Conservation (phyloP, 2,113 vertebrate genomes). For the Phylloscopus trochilus region DNA sequence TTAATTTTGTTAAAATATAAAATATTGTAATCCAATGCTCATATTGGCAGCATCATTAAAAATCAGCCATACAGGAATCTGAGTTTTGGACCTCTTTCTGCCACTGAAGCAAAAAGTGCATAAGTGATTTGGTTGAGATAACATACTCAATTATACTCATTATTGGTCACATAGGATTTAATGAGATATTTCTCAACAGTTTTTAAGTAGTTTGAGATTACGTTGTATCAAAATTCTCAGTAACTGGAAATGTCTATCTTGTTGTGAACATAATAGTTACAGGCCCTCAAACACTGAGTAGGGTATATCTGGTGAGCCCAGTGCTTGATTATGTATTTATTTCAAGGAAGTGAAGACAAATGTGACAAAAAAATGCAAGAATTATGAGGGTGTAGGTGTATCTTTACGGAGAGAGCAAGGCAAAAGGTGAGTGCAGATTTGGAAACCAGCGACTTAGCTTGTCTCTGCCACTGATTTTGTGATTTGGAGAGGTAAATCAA, state of each 20-base stretch:
- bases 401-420: neutral
- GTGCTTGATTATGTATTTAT: neutral
- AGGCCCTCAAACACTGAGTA: neutral
- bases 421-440: neutral
- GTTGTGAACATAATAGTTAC: neutral
- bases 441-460: neutral
- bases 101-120: neutral
- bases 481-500: neutral
- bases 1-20: neutral
- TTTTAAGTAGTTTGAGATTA: neutral
- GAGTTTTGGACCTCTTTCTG: neutral
- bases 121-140: neutral
- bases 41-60: neutral
- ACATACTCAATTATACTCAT: neutral
- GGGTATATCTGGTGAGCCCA: neutral
- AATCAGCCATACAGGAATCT: neutral
- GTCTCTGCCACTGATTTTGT: neutral
- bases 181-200: neutral
- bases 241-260: neutral
- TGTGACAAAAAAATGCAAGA: neutral
- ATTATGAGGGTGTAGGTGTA: neutral
- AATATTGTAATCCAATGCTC: neutral
- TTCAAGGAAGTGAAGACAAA: neutral
- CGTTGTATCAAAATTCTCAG: neutral
- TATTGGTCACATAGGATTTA: neutral